Evolutionary conservation across 1,140 invertebrate genomes (phyloP).

Genomic region (Monomorium pharaonis): DNA sequence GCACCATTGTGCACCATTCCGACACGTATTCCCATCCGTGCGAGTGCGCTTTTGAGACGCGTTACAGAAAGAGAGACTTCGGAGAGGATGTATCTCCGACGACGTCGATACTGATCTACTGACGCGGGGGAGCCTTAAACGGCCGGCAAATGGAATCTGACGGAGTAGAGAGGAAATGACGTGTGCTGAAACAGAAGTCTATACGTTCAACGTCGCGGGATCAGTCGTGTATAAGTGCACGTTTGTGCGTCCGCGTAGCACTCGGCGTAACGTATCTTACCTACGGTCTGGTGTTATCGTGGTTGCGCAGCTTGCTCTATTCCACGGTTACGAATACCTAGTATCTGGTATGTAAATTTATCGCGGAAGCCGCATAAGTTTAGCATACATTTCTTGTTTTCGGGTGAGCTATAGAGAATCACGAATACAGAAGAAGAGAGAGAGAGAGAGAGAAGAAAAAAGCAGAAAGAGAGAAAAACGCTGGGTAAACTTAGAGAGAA

Average conservation of each 20-base stretch:
- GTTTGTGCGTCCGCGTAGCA: conserved; percentile 7
- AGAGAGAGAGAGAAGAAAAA: background rate
- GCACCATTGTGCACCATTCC: conserved; percentile 34
- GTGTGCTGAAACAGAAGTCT: conserved; percentile 64
- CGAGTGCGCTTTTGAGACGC: conserved; percentile 44
- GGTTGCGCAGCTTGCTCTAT: conserved; percentile 75
- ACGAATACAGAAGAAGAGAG: background rate
- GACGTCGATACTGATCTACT: conserved; percentile 8
- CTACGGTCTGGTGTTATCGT: conserved; percentile 71
- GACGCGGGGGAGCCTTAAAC: conserved; percentile 35
- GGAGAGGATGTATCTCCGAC: background rate
- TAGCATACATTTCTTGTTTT: conserved; percentile 78
- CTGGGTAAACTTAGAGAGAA: background rate
- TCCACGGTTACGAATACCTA: conserved; percentile 71
- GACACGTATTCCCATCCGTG: conserved; percentile 26
- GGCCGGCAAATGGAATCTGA: conserved; percentile 47
- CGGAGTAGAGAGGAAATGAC: conserved; percentile 34
- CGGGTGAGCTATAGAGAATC: conserved; percentile 53
- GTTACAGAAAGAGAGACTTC: background rate
- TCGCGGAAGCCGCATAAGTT: conserved; percentile 72
- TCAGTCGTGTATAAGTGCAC: background rate
- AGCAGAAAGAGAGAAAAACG: background rate
- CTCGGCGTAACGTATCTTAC: conserved; percentile 61
- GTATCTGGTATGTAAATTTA: conserved; percentile 76
- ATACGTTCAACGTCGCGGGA: conserved; percentile 31